phyloP scores from a whole-genome alignment of 2,888 invertebrate species.

The Exocentrus adspersus region DNA sequence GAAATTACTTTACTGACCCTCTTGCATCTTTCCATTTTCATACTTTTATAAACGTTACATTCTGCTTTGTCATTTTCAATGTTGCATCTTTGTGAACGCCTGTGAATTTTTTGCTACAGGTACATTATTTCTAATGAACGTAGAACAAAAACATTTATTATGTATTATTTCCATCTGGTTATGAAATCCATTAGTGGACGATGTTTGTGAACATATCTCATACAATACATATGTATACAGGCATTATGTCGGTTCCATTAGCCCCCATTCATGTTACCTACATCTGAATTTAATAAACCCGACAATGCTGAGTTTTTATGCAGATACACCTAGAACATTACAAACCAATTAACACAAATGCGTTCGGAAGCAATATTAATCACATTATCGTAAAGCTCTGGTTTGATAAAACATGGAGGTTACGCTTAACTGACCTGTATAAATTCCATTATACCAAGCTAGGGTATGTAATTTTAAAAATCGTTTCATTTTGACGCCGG shows the following conservation, averaged over 20 bases:
- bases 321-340: constrained; percentile 6
- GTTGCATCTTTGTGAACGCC: no score
- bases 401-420: not conserved
- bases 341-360: constrained; percentile 11
- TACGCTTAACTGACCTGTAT: not conserved
- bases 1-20: no score
- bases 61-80: no score
- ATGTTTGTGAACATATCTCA: not conserved
- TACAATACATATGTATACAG: not conserved
- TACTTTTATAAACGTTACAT: no score
- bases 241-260: not conserved
- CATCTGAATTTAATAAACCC: not conserved
- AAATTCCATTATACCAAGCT: constrained; percentile 3
- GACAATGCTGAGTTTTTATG: constrained; percentile 4
- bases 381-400: constrained; percentile 1
- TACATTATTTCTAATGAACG: no score
- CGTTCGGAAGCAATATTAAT: constrained; percentile 2
- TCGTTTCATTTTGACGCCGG: not conserved
- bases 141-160: no score
- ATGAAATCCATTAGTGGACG: not conserved
- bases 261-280: not conserved
- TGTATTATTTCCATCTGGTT: not conserved
- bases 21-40: no score
- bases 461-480: constrained; percentile 2
- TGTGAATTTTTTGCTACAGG: no score